Percentiles rank a stretch among this genome's conserved stretches.
These are phyloP conservation scores for Vireo griseus DNA, from an alignment of 2,797 vertebrate genomes.

Conservation along the genomic window DNA sequence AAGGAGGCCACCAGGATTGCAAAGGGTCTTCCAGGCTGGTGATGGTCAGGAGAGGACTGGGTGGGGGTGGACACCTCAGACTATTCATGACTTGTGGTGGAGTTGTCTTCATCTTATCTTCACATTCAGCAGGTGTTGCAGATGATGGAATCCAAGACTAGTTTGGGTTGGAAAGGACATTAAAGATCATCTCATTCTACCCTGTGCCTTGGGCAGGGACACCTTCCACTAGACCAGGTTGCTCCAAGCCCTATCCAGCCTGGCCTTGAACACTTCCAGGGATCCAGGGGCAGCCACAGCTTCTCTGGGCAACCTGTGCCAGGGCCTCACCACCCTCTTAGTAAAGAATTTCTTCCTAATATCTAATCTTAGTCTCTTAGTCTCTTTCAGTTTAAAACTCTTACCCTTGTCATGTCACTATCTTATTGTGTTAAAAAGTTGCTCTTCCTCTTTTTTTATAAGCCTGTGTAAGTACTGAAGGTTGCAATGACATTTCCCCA, in stretches of 20 bases:
- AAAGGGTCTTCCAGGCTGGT: neutral
- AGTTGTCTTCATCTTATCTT: neutral
- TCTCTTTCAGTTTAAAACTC: neutral
- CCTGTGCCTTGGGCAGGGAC: rapidly evolving
- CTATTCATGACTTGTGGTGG: neutral
- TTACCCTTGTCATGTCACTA: neutral
- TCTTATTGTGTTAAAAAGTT: neutral
- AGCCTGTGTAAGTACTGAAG: neutral
- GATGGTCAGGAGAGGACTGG: neutral
- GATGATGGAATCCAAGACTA: neutral
- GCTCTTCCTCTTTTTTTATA: neutral
- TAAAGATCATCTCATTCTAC: neutral
- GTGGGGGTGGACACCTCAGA: neutral
- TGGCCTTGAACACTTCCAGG: neutral
- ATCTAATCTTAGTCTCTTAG: neutral
- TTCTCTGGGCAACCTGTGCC: neutral
- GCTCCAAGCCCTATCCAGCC: neutral
- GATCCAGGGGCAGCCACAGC: neutral
- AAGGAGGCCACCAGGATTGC: neutral
- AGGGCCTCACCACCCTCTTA: neutral
- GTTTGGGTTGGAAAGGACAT: neutral
- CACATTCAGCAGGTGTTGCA: neutral
- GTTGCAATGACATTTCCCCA: neutral
- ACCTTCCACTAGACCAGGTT: neutral
- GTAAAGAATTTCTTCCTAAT: neutral